phyloP scores from a whole-genome alignment of 2,797 vertebrate species.

The Myoxocephalus aenaeus region DNA sequence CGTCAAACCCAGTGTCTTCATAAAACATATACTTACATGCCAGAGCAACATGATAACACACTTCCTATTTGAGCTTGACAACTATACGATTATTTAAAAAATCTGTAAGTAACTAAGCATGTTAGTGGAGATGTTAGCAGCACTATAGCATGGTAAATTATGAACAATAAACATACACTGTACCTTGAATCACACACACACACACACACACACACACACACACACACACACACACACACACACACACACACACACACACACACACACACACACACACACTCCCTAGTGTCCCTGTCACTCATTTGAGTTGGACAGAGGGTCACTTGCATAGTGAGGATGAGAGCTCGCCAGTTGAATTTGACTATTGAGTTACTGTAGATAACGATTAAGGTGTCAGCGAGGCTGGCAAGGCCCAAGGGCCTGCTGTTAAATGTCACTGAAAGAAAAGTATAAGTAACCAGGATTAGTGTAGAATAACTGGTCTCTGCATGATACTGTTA shows the following conservation, averaged over 20 bases:
- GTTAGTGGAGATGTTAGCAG: too few species aligned
- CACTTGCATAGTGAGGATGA: not conserved
- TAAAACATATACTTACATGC: not conserved
- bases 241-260: too few species aligned
- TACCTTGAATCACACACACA: too few species aligned
- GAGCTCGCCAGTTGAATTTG: not conserved
- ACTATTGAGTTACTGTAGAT: conserved; percentile 22
- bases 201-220: too few species aligned
- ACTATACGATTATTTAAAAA: not conserved
- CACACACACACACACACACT: too few species aligned
- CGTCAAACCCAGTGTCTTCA: too few species aligned
- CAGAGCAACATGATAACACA: not conserved
- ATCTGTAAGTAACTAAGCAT: too few species aligned
- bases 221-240: too few species aligned
- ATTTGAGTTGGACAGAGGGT: not conserved
- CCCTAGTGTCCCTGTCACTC: not conserved
- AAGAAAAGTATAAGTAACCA: conserved; percentile 29
- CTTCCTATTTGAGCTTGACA: not conserved
- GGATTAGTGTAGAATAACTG: conserved; percentile 27
- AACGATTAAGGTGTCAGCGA: conserved; percentile 28
- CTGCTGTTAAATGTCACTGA: conserved; percentile 16
- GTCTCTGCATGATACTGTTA: not conserved
- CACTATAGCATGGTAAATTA: too few species aligned
- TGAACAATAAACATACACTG: too few species aligned
- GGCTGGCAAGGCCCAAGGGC: not conserved